These are phyloP conservation scores for Bombus superbus DNA, from an alignment of 1,140 invertebrate genomes.

Conservation along the genomic window DNA sequence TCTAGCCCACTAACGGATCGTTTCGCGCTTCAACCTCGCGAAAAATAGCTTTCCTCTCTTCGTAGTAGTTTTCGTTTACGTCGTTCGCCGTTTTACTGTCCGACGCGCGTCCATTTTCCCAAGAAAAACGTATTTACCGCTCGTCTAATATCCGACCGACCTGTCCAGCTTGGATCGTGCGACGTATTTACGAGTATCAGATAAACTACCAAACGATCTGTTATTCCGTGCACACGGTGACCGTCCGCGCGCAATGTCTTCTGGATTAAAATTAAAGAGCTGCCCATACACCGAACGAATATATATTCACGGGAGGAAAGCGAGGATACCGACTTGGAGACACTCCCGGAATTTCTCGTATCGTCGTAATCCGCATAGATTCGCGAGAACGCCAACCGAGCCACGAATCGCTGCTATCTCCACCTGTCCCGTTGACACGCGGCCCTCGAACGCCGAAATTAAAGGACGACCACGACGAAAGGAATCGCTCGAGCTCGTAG, in stretches of 20 bases:
- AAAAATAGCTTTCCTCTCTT: not conserved
- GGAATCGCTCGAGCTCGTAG: not conserved
- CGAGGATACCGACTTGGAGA: not conserved
- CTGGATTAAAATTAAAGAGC: slow-evolving; percentile 51
- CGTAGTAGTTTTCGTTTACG: not conserved
- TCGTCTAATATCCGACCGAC: slow-evolving; percentile 8
- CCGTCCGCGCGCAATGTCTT: not conserved
- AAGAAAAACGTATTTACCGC: not conserved
- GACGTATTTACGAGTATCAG: slow-evolving; percentile 24
- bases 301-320: slow-evolving; percentile 39
- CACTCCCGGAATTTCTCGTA: slow-evolving; percentile 26
- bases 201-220: slow-evolving; percentile 18
- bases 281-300: slow-evolving; percentile 39
- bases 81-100: not conserved
- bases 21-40: no score
- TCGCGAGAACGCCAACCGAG: not conserved
- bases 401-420: not conserved
- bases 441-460: not conserved
- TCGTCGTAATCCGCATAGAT: not conserved
- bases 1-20: not conserved
- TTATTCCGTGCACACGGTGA: slow-evolving; percentile 44
- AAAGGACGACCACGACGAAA: not conserved
- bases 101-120: not conserved
- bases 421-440: not conserved
- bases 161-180: not conserved